phyloP scores from a whole-genome alignment of 2,113 vertebrate genomes.

The Brachirus orientalis region DNA sequence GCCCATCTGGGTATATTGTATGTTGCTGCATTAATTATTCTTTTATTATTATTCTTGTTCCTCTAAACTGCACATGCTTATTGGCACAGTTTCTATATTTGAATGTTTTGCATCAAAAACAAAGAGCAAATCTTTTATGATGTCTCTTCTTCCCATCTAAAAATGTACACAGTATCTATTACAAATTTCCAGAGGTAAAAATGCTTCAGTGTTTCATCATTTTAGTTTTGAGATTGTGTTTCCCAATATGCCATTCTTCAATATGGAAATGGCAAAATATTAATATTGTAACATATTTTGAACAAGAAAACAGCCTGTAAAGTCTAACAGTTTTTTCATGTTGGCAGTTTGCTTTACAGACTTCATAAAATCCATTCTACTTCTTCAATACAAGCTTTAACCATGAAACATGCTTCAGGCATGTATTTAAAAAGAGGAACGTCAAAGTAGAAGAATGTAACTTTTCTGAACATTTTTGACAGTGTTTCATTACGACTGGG shows the following conservation, averaged over 20 bases:
- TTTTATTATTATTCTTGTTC: no score
- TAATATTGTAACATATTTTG: constrained; percentile 14
- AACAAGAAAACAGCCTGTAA: constrained; percentile 12
- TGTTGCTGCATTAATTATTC: no score
- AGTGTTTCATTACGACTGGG: constrained; percentile 74
- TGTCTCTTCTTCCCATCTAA: no score
- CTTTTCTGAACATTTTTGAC: constrained; percentile 73
- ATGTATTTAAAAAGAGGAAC: constrained; percentile 52
- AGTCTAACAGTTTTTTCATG: constrained; percentile 19
- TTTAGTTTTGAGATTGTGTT: background rate
- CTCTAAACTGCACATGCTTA: no score
- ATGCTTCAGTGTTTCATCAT: background rate
- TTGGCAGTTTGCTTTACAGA: constrained; percentile 16
- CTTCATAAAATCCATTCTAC: constrained; percentile 27
- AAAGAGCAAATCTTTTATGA: no score
- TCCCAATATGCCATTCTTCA: no score
- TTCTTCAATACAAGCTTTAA: constrained; percentile 18
- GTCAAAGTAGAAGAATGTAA: constrained; percentile 69
- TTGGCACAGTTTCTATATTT: no score
- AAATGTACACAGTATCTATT: no score
- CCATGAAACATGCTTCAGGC: constrained; percentile 57
- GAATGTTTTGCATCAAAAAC: no score
- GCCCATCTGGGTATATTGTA: no score
- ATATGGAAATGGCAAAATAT: background rate
- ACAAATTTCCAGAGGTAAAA: background rate